Evolutionary conservation across 1,140 invertebrate genomes (phyloP).

Genomic region (Drosophila lowei): DNA sequence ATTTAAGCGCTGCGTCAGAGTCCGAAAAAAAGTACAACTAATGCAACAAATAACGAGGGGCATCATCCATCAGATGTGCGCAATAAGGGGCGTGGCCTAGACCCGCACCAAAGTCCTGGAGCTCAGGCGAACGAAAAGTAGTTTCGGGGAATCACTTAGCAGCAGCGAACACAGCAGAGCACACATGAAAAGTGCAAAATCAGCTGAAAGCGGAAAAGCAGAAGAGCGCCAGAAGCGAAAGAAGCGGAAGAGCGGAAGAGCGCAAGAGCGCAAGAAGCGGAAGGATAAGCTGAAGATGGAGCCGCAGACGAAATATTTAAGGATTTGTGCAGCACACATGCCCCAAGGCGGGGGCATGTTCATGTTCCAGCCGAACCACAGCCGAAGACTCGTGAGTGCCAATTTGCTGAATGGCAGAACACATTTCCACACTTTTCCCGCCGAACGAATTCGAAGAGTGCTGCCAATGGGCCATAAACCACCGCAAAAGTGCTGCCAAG

Average conservation of each 20-base stretch:
- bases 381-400: too few species aligned
- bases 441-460: too few species aligned
- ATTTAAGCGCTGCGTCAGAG: conserved; percentile 62
- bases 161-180: conserved; percentile 5
- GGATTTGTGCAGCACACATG: conserved; percentile 53
- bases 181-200: conserved; percentile 61
- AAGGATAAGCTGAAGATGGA: conserved; percentile 2
- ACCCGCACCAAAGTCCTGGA: background rate
- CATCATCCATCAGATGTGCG: conserved; percentile 59
- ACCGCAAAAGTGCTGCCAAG: too few species aligned
- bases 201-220: conserved; percentile 34
- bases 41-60: conserved; percentile 64
- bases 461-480: too few species aligned
- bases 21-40: conserved; percentile 18
- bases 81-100: background rate
- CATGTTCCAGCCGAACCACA: too few species aligned
- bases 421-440: too few species aligned
- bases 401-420: too few species aligned
- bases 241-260: conserved; percentile 9
- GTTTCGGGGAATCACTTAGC: conserved; percentile 58
- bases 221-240: background rate
- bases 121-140: conserved; percentile 26
- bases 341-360: background rate
- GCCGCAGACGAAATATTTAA: conserved; percentile 59
- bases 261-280: conserved; percentile 5